These are phyloP conservation scores for Lethocerus indicus DNA, from an alignment of 1,140 invertebrate genomes.

Conservation along the genomic window DNA sequence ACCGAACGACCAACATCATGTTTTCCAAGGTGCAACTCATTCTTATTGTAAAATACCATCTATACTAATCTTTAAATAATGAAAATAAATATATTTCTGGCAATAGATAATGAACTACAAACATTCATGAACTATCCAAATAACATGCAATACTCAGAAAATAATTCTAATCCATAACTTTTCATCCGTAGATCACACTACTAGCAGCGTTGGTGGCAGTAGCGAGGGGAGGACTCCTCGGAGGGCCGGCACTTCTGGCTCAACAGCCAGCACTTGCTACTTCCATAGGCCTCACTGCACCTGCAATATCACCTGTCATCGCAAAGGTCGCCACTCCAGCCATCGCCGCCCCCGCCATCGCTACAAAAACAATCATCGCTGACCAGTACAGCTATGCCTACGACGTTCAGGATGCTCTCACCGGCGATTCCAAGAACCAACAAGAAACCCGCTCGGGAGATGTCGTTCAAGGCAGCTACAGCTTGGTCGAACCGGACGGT, in stretches of 20 bases:
- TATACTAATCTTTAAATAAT: too few species aligned
- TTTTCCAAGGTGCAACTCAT: too few species aligned
- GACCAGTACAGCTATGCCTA: conserved; percentile 38
- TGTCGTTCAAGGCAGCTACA: conserved; percentile 34
- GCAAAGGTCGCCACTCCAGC: conserved; percentile 13
- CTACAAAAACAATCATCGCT: conserved; percentile 2
- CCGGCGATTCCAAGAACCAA: conserved; percentile 23
- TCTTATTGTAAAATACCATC: too few species aligned
- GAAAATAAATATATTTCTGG: too few species aligned
- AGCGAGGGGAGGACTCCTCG: conserved; percentile 19
- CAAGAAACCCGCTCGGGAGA: conserved; percentile 42
- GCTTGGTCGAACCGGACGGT: conserved; percentile 21
- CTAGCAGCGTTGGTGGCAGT: conserved; percentile 21
- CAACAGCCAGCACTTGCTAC: too few species aligned
- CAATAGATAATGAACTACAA: too few species aligned
- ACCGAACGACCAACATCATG: too few species aligned
- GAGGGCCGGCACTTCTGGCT: conserved; percentile 14
- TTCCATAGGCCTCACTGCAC: too few species aligned
- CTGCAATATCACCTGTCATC: too few species aligned
- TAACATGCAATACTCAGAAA: too few species aligned
- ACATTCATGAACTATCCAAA: too few species aligned
- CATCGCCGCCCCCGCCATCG: conserved; percentile 9
- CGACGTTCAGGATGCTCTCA: conserved; percentile 45
- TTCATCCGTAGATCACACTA: conserved; percentile 21
- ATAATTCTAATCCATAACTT: too few species aligned